Evolutionary conservation across 2,797 vertebrate genomes (phyloP), one percentile per base, ranked within the genome.

Genomic region (Notamacropus eugenii): DNA sequence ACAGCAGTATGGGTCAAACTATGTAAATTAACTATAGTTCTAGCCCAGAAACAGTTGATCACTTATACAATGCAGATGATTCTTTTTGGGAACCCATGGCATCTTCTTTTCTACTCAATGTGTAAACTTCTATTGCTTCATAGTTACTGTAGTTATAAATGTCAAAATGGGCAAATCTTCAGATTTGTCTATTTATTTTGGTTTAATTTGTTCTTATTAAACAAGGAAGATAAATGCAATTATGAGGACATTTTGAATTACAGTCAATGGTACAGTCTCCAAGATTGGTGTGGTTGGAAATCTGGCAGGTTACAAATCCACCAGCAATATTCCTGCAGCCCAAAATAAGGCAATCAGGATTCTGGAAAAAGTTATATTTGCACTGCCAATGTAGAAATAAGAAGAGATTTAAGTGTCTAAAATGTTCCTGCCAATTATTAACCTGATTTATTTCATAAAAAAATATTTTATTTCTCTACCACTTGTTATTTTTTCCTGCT

Each of bases 251-350:
- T 97, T 98, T 98, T 97, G 96, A 97, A 97, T 97, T 93, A 94
- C 98, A 96, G 97, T 98, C 97, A 97, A 96, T 98, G 98, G 97
- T 96, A 97, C 29, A 2, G 57, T 98, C 97, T 96, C 96, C 50
- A 90, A 13, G 92, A 97, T 94, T 96, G 96, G 98, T 97, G 96
- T 93, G 97, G 3, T 46, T 1, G 31, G 95, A 98, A 97, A 97
- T 98, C 97, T 98, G 98, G 91, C 97, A 98, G 98, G 97, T 98
- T 98, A 98, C 98, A 99, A 98, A 99, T 98, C 98, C 98, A 97
- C 97, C 97, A 74, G 94, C 97, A 97, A 95, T 97, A 95, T 96
- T 54, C 93, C 96, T 94, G 91, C 95, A 96, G 97, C 98, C 98
- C 98, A 98, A 98, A 59, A 98, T 98, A 98, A 98, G 98, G 97